Percentiles rank a stretch among this genome's conserved stretches.
phyloP scores from a whole-genome alignment of 1,140 invertebrate genomes.

The Trichomalopsis sarcophagae region DNA sequence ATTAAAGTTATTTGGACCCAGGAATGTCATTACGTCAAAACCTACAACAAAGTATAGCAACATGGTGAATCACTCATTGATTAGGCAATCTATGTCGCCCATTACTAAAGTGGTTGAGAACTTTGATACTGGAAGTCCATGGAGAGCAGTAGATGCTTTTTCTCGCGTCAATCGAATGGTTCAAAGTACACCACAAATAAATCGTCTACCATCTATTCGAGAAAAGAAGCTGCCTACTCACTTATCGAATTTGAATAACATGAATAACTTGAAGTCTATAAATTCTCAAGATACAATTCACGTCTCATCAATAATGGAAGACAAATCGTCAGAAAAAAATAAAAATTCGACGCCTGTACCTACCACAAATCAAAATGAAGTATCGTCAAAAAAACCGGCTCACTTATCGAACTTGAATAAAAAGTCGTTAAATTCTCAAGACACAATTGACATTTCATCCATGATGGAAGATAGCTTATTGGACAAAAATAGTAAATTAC shows the following conservation, averaged over 20 bases:
- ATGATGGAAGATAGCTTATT: not conserved
- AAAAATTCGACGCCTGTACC: not conserved
- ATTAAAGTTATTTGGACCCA: constrained; percentile 55
- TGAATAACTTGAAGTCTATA: constrained; percentile 23
- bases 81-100: constrained; percentile 64
- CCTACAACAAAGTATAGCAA: constrained; percentile 46
- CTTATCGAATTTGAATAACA: not conserved
- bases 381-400: constrained; percentile 12
- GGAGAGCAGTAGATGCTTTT: constrained; percentile 59
- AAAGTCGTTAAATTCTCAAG: constrained; percentile 35
- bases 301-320: not conserved
- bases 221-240: constrained; percentile 27
- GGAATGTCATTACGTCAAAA: constrained; percentile 54
- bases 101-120: constrained; percentile 54
- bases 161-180: constrained; percentile 59
- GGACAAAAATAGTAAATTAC: no score
- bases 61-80: constrained; percentile 59
- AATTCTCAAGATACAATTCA: constrained; percentile 36
- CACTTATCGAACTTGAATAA: not conserved
- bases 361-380: constrained; percentile 22
- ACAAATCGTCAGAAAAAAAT: not conserved
- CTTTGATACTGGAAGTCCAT: constrained; percentile 61
- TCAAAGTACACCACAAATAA: constrained; percentile 65
- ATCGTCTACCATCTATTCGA: constrained; percentile 27
- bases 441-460: constrained; percentile 38